Evolutionary conservation across 2,797 vertebrate genomes (phyloP), one percentile per base, ranked within the genome.

Genomic region (Gymnothorax reevesii): DNA sequence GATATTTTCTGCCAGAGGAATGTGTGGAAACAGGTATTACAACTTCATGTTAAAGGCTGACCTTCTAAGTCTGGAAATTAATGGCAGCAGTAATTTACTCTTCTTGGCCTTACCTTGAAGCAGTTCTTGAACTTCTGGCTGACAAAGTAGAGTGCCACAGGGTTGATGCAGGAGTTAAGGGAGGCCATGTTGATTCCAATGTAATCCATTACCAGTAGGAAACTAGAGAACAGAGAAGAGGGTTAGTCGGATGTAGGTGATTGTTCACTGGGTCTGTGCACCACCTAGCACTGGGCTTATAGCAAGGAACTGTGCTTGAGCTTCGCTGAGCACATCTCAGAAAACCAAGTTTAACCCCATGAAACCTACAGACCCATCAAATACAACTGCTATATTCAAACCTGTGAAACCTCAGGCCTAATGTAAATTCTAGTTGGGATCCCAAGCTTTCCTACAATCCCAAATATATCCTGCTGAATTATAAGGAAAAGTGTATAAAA

Each of bases 181-280:
- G 97, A 97, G 84, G 97, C 97, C 97, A 98, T 97, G 94, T 97
- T 98, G 93, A 98, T 98, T 62, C 97, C 97, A 0, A 98, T 98
- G 92, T 98, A 98, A 93, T 98, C 97, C 95, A 98, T 96, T 93
- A 97, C 96, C 10, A 98, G 93, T 86, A 98, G 96, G 93, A 98
- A 97, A 88, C 97, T 98, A 82, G 77, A 77, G 62, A 57, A 84
- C 83, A 84, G 9, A 64, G 66, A 71, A 42, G 80, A 64, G 62
- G 55, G 80, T 20, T 75, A 79, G 89, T 33, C 82, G n/a, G 25
- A 27, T 20, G 9, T 42, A 27, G 33, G 25, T 66, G 22, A 8
- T 75, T 33, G 13, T 42, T 75, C 22, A 9, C 82, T 59, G 82
- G 22, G 25, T 12, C 27, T 52, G 10, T 57, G 2, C 15, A 57